Percentiles rank a stretch among this genome's conserved stretches.
phyloP scores from a whole-genome alignment of 2,113 vertebrate genomes.

The Petroica traversi region DNA sequence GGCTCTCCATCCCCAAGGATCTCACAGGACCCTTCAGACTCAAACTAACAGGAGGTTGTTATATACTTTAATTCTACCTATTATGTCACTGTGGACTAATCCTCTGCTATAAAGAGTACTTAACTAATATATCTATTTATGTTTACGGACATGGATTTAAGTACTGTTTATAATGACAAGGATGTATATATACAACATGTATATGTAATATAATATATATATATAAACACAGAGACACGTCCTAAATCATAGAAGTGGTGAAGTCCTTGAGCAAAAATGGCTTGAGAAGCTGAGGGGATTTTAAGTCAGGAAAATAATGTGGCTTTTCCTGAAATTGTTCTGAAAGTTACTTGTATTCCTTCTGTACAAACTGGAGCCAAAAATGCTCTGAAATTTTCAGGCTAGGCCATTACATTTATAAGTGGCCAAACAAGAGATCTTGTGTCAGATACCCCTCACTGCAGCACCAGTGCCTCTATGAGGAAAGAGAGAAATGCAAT shows the following conservation, averaged over 20 bases:
- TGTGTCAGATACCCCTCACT: neutral
- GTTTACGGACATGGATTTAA: conserved; percentile 21
- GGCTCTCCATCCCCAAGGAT: neutral
- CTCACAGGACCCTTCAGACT: neutral
- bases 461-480: neutral
- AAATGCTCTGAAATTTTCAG: neutral
- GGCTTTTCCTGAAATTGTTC: neutral
- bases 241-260: neutral
- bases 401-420: rapidly evolving
- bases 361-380: neutral
- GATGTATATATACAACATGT: conserved; percentile 1
- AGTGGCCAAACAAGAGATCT: neutral
- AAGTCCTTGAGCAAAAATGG: neutral
- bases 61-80: conserved; percentile 39
- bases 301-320: neutral
- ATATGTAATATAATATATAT: neutral
- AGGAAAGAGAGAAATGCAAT: neutral
- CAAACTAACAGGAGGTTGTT: neutral
- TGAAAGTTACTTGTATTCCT: neutral
- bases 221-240: conserved; percentile 10
- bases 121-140: conserved; percentile 40
- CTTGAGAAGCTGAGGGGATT: neutral
- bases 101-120: neutral
- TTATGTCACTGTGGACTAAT: conserved; percentile 22
- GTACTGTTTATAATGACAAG: conserved; percentile 47